A percentile compares a stretch with the other conserved stretches of the same genome.
Evolutionary conservation across 2,888 invertebrate species (phyloP).

Genomic region (Callyntrura guangdongensis): DNA sequence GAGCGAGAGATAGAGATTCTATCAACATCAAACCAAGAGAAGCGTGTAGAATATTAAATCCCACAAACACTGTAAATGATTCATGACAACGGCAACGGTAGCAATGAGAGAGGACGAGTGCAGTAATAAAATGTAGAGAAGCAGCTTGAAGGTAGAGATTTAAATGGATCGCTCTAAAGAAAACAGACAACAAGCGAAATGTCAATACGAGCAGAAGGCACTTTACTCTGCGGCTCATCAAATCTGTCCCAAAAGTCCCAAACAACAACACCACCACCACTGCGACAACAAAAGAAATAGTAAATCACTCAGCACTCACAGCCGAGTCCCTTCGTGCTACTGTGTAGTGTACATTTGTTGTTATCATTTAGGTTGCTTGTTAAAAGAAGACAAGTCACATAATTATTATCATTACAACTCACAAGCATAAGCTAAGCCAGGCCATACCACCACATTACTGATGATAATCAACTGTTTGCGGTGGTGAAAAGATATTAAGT

Average conservation of each 20-base stretch:
- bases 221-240: conserved; percentile 51
- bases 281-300: conserved; percentile 69
- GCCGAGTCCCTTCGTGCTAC: conserved; percentile 32
- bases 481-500: conserved; percentile 40
- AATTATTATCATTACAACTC: conserved; percentile 66
- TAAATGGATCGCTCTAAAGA: conserved; percentile 72
- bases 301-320: conserved; percentile 68
- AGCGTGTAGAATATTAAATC: conserved; percentile 41
- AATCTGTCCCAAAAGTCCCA: conserved; percentile 39
- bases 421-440: conserved; percentile 55
- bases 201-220: conserved; percentile 59
- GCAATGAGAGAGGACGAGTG: conserved; percentile 26
- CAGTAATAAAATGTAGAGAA: conserved; percentile 59
- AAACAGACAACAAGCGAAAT: conserved; percentile 56
- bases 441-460: background rate
- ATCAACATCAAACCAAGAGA: conserved; percentile 6
- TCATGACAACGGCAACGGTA: background rate
- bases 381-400: conserved; percentile 73
- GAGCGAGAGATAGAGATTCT: background rate
- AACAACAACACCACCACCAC: conserved; percentile 26
- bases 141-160: conserved; percentile 75
- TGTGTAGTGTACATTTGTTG: background rate
- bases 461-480: conserved; percentile 30
- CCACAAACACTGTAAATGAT: conserved; percentile 24
- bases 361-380: conserved; percentile 62